Base-by-base conservation (phyloP, 37 sponge, comb jelly and placozoan genomes). In the Chondrilla cf. caribensis region DNA sequence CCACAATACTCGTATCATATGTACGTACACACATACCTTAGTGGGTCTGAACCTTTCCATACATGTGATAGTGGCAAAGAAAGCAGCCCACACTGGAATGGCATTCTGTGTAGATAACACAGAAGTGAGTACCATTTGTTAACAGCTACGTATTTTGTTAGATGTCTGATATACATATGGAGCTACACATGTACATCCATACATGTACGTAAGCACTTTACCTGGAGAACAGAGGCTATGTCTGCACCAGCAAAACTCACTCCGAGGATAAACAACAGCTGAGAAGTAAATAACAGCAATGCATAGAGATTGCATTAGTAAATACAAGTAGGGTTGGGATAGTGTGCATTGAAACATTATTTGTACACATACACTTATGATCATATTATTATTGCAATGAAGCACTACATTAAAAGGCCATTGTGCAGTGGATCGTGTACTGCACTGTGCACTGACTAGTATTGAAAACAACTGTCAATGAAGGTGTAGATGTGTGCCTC, bases 241-340 rank as follows among this genome's bases (percentile, higher is more conserved):
- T 89, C 58, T 6, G 93, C 86, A 8, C 93, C 90, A 17, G 85
- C 89, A 65, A 58, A 83, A 64, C 84, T 84, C 58, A 93, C 93
- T 0, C 93, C 93, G 55, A 89, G 44, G 26, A 93, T 86, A 39
- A 83, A 93, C n/a, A 93, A 24, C 70, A 88, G 64, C 88, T 93
- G 67, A 15, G 59, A n/a, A 82, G n/a, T 32, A 43, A 15, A n/a
- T 40, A 18, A 59, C 60, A 59, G 7, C 22, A n/a, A 59, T n/a
- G 25, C n/a, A n/a, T n/a, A n/a, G n/a, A n/a, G n/a, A n/a, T n/a
- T n/a, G n/a, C n/a, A n/a, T n/a, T n/a, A n/a, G n/a, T n/a, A n/a
- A n/a, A n/a, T n/a, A n/a, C n/a, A n/a, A n/a, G n/a, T n/a, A n/a
- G n/a, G n/a, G n/a, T n/a, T n/a, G n/a, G n/a, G n/a, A n/a, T n/a